phyloP scores from a whole-genome alignment of 2,888 invertebrate genomes.

The Synergus itoensis region DNA sequence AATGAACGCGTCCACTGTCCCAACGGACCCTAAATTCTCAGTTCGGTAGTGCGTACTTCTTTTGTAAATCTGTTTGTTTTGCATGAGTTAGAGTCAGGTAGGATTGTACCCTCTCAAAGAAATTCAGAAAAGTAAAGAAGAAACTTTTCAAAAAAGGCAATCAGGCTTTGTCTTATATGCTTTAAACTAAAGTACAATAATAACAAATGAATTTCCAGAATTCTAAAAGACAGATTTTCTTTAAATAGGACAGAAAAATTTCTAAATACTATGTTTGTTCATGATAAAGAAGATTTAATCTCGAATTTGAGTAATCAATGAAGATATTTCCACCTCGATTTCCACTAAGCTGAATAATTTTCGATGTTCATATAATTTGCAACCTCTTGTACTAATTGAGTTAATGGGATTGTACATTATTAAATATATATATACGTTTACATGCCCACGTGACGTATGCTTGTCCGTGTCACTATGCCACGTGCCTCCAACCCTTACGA shows the following conservation, averaged over 20 bases:
- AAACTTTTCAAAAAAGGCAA: not conserved
- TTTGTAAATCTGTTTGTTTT: slow-evolving; percentile 26
- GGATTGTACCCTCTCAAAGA: not conserved
- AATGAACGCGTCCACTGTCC: slow-evolving; percentile 43
- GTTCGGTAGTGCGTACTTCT: slow-evolving; percentile 1
- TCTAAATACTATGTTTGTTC: too few species aligned
- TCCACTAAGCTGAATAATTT: not conserved
- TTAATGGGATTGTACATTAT: not conserved
- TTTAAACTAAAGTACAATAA: not conserved
- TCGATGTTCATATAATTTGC: slow-evolving; percentile 1
- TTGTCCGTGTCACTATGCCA: slow-evolving; percentile 57
- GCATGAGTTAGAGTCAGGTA: slow-evolving; percentile 10
- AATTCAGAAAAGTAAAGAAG: not conserved
- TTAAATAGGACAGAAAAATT: too few species aligned
- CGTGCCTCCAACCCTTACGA: slow-evolving; percentile 74
- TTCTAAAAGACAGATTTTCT: too few species aligned
- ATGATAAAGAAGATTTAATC: not conserved
- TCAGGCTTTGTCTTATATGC: not conserved
- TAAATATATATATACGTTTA: not conserved
- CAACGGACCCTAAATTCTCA: slow-evolving; percentile 41
- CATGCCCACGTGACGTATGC: slow-evolving; percentile 6
- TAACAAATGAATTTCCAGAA: too few species aligned
- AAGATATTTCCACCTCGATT: not conserved
- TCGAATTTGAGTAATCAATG: too few species aligned
- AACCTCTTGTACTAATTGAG: slow-evolving; percentile 14